These are phyloP conservation scores for Pseudanteris insignis DNA, from an alignment of 2,888 invertebrate species.

Conservation along the genomic window DNA sequence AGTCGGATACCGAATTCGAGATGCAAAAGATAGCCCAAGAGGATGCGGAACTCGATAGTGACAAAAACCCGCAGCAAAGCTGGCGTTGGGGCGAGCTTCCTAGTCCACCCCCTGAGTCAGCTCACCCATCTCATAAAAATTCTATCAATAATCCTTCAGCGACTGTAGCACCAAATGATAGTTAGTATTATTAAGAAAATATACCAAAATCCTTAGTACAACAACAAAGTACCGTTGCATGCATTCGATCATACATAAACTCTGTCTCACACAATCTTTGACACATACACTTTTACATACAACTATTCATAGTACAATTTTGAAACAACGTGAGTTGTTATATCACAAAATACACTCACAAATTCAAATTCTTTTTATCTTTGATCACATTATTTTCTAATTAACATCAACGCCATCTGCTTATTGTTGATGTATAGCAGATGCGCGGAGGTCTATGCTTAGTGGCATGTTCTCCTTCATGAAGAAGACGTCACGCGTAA, in stretches of 20 bases:
- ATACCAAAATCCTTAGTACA: neutral
- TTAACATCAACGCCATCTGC: slow-evolving; percentile 53
- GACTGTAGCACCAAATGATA: slow-evolving; percentile 53
- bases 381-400: slow-evolving; percentile 36
- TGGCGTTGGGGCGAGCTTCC: slow-evolving; percentile 95
- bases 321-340: too few relatives aligned
- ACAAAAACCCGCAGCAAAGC: slow-evolving; percentile 70
- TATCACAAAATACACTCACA: neutral
- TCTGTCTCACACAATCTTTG: too few relatives aligned
- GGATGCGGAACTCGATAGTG: slow-evolving; percentile 63
- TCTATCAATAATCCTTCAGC: slow-evolving; percentile 52
- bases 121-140: slow-evolving; percentile 52
- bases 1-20: slow-evolving; percentile 95
- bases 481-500: slow-evolving; percentile 74
- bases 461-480: slow-evolving; percentile 94
- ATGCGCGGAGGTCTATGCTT: slow-evolving; percentile 77
- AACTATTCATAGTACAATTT: too few relatives aligned
- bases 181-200: slow-evolving; percentile 50
- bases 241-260: too few relatives aligned
- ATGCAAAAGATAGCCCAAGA: slow-evolving; percentile 69
- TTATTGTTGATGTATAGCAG: slow-evolving; percentile 48
- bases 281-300: too few relatives aligned
- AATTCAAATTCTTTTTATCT: slow-evolving; percentile 18
- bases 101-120: slow-evolving; percentile 64
- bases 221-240: neutral